Percentiles rank a stretch among this genome's conserved stretches.
Conservation (phyloP, 2,888 invertebrate species). For the Cactoblastis cactorum region DNA sequence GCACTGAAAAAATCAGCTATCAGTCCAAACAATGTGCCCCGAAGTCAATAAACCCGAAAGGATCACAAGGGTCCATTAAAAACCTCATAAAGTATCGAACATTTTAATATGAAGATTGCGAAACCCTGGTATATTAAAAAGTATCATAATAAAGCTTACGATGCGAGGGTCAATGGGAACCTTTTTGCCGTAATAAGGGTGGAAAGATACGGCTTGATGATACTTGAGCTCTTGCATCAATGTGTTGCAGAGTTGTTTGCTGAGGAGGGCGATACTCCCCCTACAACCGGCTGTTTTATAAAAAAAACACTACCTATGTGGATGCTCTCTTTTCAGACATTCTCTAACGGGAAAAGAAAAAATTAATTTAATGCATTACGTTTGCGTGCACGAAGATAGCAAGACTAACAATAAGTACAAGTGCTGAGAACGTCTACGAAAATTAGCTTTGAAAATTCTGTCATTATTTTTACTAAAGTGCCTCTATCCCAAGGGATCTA, state of each 20-base stretch:
- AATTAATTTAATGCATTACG: too few relatives aligned
- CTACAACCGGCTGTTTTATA: too few relatives aligned
- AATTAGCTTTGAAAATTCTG: too few relatives aligned
- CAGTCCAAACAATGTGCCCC: neutral
- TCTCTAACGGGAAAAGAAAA: too few relatives aligned
- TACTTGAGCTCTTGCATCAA: conserved; percentile 11
- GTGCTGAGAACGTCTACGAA: too few relatives aligned
- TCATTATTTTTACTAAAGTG: too few relatives aligned
- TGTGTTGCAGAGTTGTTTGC: neutral
- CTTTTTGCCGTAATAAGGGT: conserved; percentile 11
- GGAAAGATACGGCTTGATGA: conserved; percentile 19
- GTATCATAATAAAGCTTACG: conserved; percentile 23
- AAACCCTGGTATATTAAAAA: conserved; percentile 20
- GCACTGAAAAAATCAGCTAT: neutral
- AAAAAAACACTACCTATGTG: too few relatives aligned
- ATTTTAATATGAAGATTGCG: neutral
- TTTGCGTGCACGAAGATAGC: too few relatives aligned
- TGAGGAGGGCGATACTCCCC: neutral
- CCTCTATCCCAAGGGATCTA: too few relatives aligned
- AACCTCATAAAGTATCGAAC: conserved; percentile 4
- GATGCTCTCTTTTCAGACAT: too few relatives aligned
- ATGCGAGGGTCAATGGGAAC: conserved; percentile 16
- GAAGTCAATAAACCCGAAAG: neutral
- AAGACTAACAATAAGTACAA: too few relatives aligned
- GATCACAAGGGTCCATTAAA: neutral